Base-by-base conservation (phyloP, 2,797 vertebrate species). In the Atherinosoma microstoma region DNA sequence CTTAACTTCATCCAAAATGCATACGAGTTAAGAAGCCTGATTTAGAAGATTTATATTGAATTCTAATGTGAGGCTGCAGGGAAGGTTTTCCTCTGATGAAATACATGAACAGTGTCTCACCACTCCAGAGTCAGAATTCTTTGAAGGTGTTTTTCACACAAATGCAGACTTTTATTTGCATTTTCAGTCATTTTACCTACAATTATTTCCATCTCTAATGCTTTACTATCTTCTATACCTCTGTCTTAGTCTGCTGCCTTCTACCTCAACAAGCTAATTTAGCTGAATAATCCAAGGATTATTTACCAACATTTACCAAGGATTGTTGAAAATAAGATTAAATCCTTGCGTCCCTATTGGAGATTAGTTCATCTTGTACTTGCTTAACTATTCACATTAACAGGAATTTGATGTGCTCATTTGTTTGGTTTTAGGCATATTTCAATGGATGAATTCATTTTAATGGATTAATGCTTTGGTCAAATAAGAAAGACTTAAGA, bases 381-480 rank as follows among this genome's bases (percentile, higher is more conserved):
- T 32, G 22, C 27, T 64, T 34, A 51, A 51, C 49, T 51, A 12
- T 10, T 22, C n/a, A 2, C 7, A 35, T 15, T n/a, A 22, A 16
- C 24, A 63, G 4, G 30, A 32, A n/a, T 20, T 65, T 5, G 10
- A 9, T n/a, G 24, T 13, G 11, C 32, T 24, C 27, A 16, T 34
- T 13, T 49, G 24, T 36, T 61, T 49, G 49, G 4, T 64, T 7
- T 2, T 12, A 42, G 22, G 12, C 34, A 59, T 47, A 51, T 58
- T 32, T 38, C 34, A 13, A 35, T 47, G 10, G 12, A 62, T 51
- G 29, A 64, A 68, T 59, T 51, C n/a, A 22, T 47, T 63, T 78
- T 35, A 12, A 15, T 29, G n/a, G 61, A 32, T 51, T 27, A 42
- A 9, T 3, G 1, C 63, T 87, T 87, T 80, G 45, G 87, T 86